phyloP scores from a whole-genome alignment of 92 coral and sea anemone species.

The Galaxea fascicularis region DNA sequence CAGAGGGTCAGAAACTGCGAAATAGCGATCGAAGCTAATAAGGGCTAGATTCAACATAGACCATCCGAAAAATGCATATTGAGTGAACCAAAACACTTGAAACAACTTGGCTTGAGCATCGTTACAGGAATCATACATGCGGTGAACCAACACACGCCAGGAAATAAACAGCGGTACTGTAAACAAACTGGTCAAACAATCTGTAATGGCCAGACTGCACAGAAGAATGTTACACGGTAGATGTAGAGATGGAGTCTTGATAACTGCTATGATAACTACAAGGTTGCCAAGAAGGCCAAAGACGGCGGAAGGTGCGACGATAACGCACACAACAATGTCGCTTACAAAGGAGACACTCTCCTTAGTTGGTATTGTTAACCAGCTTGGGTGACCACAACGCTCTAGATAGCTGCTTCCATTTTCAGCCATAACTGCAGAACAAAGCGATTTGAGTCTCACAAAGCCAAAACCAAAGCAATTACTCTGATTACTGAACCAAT shows the following conservation, averaged over 20 bases:
- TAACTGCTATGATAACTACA: constrained; percentile 9
- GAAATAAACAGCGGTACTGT: constrained; percentile 27
- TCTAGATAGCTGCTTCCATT: neutral
- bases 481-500: too few relatives aligned
- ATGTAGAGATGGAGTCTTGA: constrained; percentile 25
- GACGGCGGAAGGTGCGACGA: constrained; percentile 4
- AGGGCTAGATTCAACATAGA: neutral
- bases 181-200: constrained; percentile 36
- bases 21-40: constrained; percentile 20
- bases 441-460: neutral
- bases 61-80: neutral
- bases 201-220: constrained; percentile 29
- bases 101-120: neutral
- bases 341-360: neutral
- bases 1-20: constrained; percentile 1
- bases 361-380: constrained; percentile 5
- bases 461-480: too few relatives aligned
- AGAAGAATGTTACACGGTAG: constrained; percentile 19
- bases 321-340: neutral
- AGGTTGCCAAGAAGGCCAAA: constrained; percentile 1
- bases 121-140: constrained; percentile 12
- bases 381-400: neutral
- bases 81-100: neutral
- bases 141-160: constrained; percentile 20
- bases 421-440: neutral